Evolutionary conservation across 64 coral and sea anemone genomes (phyloP), one percentile per base, ranked within the genome.

Genomic region (Montipora cactus): DNA sequence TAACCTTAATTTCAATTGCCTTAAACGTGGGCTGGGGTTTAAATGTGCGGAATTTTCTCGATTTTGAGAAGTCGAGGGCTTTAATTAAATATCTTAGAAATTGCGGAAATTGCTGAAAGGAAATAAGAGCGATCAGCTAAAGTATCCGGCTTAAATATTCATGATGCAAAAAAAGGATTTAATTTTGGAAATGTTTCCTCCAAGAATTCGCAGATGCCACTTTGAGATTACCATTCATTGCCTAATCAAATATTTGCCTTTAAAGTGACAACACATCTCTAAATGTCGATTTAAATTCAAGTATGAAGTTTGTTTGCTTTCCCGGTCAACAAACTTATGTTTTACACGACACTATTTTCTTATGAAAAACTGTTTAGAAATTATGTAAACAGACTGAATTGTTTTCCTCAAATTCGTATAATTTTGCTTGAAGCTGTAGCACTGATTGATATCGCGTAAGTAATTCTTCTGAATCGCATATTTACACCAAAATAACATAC

Each of bases 131-230:
- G 82, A 86, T 86, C 82, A 70, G 62, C 82, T 48, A 49, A 86
- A 86, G 82, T 86, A 86, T 86, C 82, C 82, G 82, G 82, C 82
- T 49, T 86, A 71, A 86, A 86, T 86, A 86, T 86, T 86, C 82
- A 86, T 86, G 82, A 86, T 49, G 66, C 47, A 50, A 86, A 86
- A 37, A 86, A 44, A 86, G 82, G 66, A 86, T 72, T 86, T 86
- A 70, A 86, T 86, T 86, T 86, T 67, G 28, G 15, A 68, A 84
- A 71, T 49, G 67, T 86, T 71, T 21, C 8, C 64, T 50, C 19
- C 44, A 49, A 86, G 37, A 50, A 50, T 86, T 64, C 62, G 82
- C 67, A 86, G 46, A 86, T 86, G 67, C 45, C 61, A 71, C 64
- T 49, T 71, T 10, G 46, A 49, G 82, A 71, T 86, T 71, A 16